Base-by-base conservation (phyloP, 2,113 vertebrate species). In the Dipodomys merriami region DNA sequence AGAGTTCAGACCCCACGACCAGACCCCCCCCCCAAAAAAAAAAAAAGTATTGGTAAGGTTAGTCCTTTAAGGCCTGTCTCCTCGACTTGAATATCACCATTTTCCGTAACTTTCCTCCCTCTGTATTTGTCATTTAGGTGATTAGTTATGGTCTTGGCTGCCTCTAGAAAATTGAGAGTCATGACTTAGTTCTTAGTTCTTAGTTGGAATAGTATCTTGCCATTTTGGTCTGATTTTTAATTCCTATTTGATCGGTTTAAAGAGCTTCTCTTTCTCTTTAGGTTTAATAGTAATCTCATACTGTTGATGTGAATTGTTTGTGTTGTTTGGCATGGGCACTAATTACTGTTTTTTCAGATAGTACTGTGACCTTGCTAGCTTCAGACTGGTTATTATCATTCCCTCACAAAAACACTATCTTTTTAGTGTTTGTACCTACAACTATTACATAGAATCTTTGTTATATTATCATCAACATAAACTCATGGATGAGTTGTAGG, bases 261-360 rank as follows among this genome's bases (percentile, higher is more conserved):
- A 93, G 77, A 71, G 7, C 11, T 15, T 30, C 27, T 94, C 60
- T 87, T 88, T 90, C 88, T 88, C 30, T 88, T 86, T 79, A 49
- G 44, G 57, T 68, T 93, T 74, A 72, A 46, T 76, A 84, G 88
- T 91, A 74, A 64, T 77, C 35, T 88, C 29, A 69, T 27, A 29
- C 13, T 64, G 35, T 85, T 88, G 65, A 44, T 65, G 3, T 85
- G 83, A 79, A 86, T 69, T 77, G 18, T 60, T 90, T 57, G 25
- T 60, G 27, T 68, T 68, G 4, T 68, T 68, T 94, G 49, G 25
- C 23, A 6, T 76, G 60, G 46, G 79, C 39, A 35, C 11, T 71
- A 53, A 64, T 79, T 7, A 7, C 69, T 30, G 7, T 84, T 95
- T 39, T 82, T 49, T 78, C 35, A 67, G 39, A 19, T 65, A 73